Evolutionary conservation across 2,888 invertebrate species (phyloP).

Genomic region (Laspeyria flexula): DNA sequence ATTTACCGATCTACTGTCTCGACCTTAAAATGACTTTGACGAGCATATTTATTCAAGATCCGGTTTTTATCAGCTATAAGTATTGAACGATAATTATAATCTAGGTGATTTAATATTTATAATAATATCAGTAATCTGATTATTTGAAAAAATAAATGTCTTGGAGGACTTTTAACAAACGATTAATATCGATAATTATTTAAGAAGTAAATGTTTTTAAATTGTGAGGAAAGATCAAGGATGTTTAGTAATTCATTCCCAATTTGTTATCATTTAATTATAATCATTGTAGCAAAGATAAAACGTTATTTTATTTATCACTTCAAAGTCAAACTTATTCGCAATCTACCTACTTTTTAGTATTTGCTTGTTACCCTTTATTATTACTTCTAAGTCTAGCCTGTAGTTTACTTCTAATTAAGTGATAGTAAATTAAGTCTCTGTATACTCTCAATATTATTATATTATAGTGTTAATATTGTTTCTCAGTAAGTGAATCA

Average conservation of each 20-base stretch:
- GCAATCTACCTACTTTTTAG: no score
- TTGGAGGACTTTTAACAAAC: neutral
- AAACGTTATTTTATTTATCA: neutral
- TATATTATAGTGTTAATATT: no score
- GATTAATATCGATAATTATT: neutral
- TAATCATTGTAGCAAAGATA: no score
- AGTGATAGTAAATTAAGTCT: no score
- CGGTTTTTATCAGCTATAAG: slow-evolving; percentile 32
- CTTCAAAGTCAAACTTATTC: no score
- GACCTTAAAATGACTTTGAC: slow-evolving; percentile 32
- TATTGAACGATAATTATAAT: slow-evolving; percentile 30
- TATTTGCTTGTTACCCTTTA: no score
- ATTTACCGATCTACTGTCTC: neutral
- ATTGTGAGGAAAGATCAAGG: neutral
- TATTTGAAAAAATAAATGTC: neutral
- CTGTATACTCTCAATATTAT: no score
- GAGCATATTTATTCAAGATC: slow-evolving; percentile 20
- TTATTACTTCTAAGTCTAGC: no score
- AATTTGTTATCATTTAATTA: no score
- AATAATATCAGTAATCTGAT: slow-evolving; percentile 9
- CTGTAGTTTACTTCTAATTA: no score
- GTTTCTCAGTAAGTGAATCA: no score
- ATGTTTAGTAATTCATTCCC: no score
- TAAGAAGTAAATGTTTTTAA: neutral
- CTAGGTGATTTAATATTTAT: slow-evolving; percentile 18